phyloP scores from a whole-genome alignment of 1,140 invertebrate genomes.

The Hypsibius dujardini region DNA sequence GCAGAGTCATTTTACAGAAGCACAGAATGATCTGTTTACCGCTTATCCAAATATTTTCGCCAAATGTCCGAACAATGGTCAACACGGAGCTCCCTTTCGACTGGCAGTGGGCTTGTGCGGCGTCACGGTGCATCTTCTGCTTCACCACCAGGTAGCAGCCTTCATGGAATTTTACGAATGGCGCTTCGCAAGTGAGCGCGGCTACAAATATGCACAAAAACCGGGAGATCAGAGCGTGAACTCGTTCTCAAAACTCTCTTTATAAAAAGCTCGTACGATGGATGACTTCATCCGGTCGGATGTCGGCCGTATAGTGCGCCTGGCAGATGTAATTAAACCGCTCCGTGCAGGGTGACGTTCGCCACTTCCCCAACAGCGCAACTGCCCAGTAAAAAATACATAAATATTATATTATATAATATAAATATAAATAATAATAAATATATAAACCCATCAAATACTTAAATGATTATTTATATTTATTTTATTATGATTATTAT shows the following conservation, averaged over 20 bases:
- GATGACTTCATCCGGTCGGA: slow-evolving; percentile 8
- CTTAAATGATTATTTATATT: not conserved
- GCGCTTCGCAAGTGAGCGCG: slow-evolving; percentile 2
- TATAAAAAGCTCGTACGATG: not conserved
- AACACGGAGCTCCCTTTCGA: not conserved
- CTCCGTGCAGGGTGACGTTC: not conserved
- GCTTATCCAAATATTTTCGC: not conserved
- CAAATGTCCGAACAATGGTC: not conserved
- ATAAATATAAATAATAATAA: not conserved
- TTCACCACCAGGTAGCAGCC: not conserved
- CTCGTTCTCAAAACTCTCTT: not conserved
- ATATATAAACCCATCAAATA: not conserved
- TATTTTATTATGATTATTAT: not conserved
- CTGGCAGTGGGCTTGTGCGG: not conserved
- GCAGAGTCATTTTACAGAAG: too few relatives aligned
- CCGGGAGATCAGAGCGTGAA: not conserved
- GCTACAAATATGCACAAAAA: not conserved
- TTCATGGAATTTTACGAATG: not conserved
- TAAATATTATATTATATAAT: not conserved
- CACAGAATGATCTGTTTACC: not conserved
- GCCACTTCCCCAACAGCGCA: not conserved
- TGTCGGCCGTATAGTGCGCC: slow-evolving; percentile 3
- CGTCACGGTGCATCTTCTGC: not conserved
- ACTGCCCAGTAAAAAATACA: not conserved
- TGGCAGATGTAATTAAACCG: not conserved